Evolutionary conservation across 2,113 vertebrate genomes (phyloP), one percentile per base, ranked within the genome.

Genomic region (Prochilodus magdalenae): DNA sequence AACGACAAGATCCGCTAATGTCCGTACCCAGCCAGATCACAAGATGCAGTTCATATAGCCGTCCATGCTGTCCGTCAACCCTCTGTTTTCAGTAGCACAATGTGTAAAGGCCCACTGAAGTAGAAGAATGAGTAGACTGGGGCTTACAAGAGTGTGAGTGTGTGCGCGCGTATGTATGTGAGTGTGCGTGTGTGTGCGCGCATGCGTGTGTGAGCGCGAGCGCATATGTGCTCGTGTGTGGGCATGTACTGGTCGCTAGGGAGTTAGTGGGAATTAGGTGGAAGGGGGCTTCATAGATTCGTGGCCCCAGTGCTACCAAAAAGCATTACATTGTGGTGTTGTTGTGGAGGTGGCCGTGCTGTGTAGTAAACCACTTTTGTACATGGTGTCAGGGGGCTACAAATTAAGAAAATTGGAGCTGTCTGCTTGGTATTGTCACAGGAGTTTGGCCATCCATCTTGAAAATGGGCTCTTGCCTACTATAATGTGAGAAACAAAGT

Each of bases 311-410:
- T 86, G 83, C 88, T 87, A 90, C 85, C 90, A 82, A 89, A 88
- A 91, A 87, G 53, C 85, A 86, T 92, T 86, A 90, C 81, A 83
- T 89, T 84, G 86, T 91, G 83, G 86, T 90, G 89, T 91, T 76
- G 87, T 92, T 89, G 89, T 92, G 86, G 86, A 91, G 88, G 86
- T 93, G 90, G 89, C 91, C 82, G 90, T 91, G 89, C 85, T 85
- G 88, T 92, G 90, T 89, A 90, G 90, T 93, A 82, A 90, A 90
- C 77, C 88, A 90, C 86, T 91, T 87, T 88, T 86, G 84, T 91
- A 90, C 83, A 85, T 90, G 15, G 79, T 93, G 87, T 89, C 78
- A 82, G 83, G 87, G 59, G 83, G 89, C 86, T 83, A 79, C 65
- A 86, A 84, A 88, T 83, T 85, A 85, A 80, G 77, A 84, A 85